Conservation (phyloP, 2,113 vertebrate genomes). For the Saimiri boliviensis region DNA sequence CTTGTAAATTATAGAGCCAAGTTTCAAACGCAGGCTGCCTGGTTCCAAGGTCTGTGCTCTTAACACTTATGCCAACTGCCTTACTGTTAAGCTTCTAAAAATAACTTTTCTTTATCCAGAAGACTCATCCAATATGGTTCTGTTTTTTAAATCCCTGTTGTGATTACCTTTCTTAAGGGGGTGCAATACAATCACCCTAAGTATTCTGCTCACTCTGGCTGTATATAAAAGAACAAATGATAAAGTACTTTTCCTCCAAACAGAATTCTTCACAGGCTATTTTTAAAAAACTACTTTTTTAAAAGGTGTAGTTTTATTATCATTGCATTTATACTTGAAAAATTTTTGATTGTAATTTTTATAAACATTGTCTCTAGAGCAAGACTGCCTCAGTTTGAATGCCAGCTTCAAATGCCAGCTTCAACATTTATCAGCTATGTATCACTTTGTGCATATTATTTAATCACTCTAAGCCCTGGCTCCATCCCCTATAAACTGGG, state of each 20-base stretch:
- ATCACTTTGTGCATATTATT: not conserved
- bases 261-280: not conserved
- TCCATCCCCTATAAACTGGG: not conserved
- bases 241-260: not conserved
- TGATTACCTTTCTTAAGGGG: not conserved
- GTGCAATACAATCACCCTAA: not conserved
- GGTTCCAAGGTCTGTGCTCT: not conserved
- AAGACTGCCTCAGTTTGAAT: not conserved
- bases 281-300: too few relatives aligned
- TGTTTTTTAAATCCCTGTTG: not conserved
- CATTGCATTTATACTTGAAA: not conserved
- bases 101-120: not conserved
- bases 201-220: not conserved
- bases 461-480: not conserved
- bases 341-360: not conserved
- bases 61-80: not conserved
- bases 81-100: slow-evolving; percentile 1
- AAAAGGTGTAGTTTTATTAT: not conserved
- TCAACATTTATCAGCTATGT: not conserved
- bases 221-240: not conserved
- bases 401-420: not conserved
- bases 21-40: not conserved
- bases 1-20: not conserved
- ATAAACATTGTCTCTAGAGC: not conserved
- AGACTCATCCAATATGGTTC: not conserved